Percentiles rank a stretch among this genome's conserved stretches.
phyloP scores from a whole-genome alignment of 1,140 invertebrate genomes.

The Diploscapter pachys region DNA sequence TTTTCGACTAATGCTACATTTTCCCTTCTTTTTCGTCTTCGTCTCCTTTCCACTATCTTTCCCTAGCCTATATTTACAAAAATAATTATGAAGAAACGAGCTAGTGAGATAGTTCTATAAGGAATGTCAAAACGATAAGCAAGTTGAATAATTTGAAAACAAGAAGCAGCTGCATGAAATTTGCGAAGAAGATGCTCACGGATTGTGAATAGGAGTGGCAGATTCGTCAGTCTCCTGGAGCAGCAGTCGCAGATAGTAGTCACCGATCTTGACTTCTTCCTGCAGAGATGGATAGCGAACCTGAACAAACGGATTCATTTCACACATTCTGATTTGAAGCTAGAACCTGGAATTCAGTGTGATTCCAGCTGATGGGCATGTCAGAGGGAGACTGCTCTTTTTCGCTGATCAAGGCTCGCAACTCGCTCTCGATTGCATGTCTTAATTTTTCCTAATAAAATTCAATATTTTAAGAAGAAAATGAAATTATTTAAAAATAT shows the following conservation, averaged over 20 bases:
- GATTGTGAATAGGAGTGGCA: slow-evolving; percentile 79
- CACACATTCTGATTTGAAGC: not conserved
- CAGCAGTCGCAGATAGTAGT: slow-evolving; percentile 91
- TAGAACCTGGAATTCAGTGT: slow-evolving; percentile 70
- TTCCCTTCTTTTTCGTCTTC: not conserved
- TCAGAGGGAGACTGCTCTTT: slow-evolving; percentile 72
- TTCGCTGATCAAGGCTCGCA: slow-evolving; percentile 81
- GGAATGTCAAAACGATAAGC: not conserved
- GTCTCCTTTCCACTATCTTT: not conserved
- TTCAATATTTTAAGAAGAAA: not conserved
- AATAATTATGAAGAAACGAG: not conserved
- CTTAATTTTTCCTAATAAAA: not conserved
- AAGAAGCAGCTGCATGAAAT: slow-evolving; percentile 4
- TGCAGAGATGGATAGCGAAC: slow-evolving; percentile 84
- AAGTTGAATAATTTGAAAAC: not conserved
- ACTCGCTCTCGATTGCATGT: slow-evolving; percentile 86
- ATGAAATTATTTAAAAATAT: no score
- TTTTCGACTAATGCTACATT: not conserved
- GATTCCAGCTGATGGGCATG: slow-evolving; percentile 84
- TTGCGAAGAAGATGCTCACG: slow-evolving; percentile 67
- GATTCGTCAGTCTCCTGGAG: slow-evolving; percentile 77
- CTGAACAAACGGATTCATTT: slow-evolving; percentile 29
- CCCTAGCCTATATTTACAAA: no score
- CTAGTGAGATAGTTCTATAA: not conserved
- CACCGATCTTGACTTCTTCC: slow-evolving; percentile 95